Conservation (phyloP, 1,140 invertebrate species). For the Bradysia coprophila region DNA sequence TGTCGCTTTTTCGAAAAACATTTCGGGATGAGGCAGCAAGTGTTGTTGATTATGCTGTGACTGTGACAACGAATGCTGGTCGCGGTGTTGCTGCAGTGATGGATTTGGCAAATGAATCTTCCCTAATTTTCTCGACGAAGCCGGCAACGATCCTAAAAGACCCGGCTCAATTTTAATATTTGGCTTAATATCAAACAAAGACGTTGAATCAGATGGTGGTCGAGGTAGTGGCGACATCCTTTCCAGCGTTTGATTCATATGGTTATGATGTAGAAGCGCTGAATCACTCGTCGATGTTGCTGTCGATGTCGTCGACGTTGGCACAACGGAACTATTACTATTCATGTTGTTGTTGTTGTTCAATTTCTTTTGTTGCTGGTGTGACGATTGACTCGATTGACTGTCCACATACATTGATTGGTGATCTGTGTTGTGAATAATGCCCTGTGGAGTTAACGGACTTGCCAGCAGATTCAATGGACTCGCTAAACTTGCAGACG, state of each 20-base stretch:
- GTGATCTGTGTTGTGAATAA: neutral
- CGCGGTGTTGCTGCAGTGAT: neutral
- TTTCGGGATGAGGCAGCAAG: constrained; percentile 25
- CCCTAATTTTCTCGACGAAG: neutral
- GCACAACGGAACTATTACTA: neutral
- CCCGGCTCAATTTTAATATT: neutral
- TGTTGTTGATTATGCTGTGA: constrained; percentile 18
- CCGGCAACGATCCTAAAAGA: neutral
- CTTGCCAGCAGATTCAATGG: constrained; percentile 38
- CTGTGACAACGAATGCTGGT: constrained; percentile 14
- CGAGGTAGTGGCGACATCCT: neutral
- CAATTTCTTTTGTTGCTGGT: neutral
- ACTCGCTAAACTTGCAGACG: constrained; percentile 44
- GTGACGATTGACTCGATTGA: neutral
- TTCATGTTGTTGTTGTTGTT: neutral
- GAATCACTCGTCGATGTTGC: neutral
- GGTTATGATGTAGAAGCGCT: constrained; percentile 1
- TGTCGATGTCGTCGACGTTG: neutral
- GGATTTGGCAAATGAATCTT: neutral
- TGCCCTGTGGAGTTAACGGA: constrained; percentile 13
- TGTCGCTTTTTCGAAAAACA: constrained; percentile 10
- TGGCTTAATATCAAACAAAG: neutral
- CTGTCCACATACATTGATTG: neutral
- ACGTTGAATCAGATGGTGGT: neutral
- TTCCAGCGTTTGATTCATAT: neutral